These are phyloP conservation scores for Neopipo cinnamomea DNA, from an alignment of 2,113 vertebrate genomes.

Conservation along the genomic window DNA sequence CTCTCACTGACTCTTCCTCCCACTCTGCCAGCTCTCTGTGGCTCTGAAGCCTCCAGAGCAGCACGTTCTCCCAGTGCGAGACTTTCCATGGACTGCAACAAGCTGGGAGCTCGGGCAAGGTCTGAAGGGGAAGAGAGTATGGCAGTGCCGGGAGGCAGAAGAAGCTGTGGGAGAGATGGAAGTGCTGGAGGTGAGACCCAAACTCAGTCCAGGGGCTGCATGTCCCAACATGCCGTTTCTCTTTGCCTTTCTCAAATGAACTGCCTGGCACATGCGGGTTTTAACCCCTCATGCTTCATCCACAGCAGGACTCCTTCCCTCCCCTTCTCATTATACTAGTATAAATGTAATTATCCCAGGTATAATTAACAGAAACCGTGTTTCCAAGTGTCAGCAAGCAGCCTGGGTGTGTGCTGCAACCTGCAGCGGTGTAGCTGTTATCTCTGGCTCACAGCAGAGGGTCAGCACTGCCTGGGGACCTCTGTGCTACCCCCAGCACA, in stretches of 20 bases:
- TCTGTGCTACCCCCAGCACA: background rate
- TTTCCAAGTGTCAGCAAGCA: background rate
- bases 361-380: slow-evolving; percentile 33
- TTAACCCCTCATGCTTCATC: background rate
- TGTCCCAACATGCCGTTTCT: background rate
- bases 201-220: background rate
- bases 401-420: background rate
- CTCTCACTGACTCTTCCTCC: background rate
- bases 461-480: background rate
- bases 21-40: background rate
- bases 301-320: slow-evolving; percentile 2
- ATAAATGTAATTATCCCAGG: slow-evolving; percentile 15
- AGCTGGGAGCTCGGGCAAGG: background rate
- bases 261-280: background rate
- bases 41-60: background rate
- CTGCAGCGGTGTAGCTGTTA: background rate
- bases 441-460: background rate
- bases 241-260: background rate
- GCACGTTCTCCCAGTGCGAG: background rate
- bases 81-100: background rate
- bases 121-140: background rate
- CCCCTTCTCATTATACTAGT: background rate
- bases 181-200: background rate
- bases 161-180: background rate
- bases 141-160: background rate